Conservation (phyloP, 2,888 invertebrate genomes). For the Drosophila aldrichi region DNA sequence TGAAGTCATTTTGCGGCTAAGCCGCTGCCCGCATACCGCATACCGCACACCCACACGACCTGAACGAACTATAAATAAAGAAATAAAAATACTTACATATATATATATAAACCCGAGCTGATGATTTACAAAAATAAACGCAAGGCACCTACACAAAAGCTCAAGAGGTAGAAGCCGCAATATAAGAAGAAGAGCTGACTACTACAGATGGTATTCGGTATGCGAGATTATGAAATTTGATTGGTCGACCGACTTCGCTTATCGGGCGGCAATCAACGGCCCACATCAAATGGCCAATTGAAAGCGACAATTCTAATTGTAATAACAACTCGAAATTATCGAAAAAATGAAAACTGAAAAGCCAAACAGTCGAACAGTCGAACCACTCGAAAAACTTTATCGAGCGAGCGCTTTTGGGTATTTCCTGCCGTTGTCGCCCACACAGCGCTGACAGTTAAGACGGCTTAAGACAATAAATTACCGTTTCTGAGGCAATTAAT, state of each 20-base stretch:
- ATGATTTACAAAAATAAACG: constrained; percentile 65
- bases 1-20: constrained; percentile 78
- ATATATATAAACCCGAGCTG: constrained; percentile 38
- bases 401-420: constrained; percentile 41
- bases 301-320: constrained; percentile 60
- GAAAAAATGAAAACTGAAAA: constrained; percentile 1
- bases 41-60: constrained; percentile 15
- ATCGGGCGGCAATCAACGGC: constrained; percentile 38
- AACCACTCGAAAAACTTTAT: constrained; percentile 23
- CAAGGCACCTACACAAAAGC: constrained; percentile 55
- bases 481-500: constrained; percentile 71
- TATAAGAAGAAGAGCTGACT: constrained; percentile 2
- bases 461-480: constrained; percentile 73
- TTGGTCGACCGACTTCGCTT: constrained; percentile 34
- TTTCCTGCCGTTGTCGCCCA: constrained; percentile 60
- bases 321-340: constrained; percentile 30
- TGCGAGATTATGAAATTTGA: constrained; percentile 22
- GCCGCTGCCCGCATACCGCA: constrained; percentile 45
- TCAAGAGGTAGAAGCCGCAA: constrained; percentile 1
- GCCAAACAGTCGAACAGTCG: too few relatives aligned
- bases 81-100: constrained; percentile 23
- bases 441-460: constrained; percentile 16
- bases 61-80: constrained; percentile 22
- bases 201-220: constrained; percentile 3
- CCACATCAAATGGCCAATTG: constrained; percentile 65